Conservation (phyloP, 2,888 invertebrate genomes). For the Eretmocerus hayati region DNA sequence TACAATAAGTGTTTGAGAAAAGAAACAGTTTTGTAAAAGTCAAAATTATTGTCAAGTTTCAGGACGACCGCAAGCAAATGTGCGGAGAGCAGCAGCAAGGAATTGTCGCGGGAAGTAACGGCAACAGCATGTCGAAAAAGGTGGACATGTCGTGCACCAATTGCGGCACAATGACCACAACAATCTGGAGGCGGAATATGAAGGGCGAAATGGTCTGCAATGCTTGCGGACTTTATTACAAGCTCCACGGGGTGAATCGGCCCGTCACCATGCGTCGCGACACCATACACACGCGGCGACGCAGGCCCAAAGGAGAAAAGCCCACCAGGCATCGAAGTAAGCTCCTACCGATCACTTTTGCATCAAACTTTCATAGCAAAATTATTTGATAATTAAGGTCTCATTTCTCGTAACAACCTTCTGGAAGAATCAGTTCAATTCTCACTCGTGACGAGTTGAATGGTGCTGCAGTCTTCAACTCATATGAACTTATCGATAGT, state of each 20-base stretch:
- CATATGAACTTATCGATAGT: no score
- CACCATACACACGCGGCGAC: slow-evolving; percentile 88
- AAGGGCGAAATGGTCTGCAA: slow-evolving; percentile 98
- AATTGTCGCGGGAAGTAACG: slow-evolving; percentile 1
- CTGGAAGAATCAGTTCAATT: no score
- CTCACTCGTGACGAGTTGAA: no score
- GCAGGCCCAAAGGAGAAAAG: slow-evolving; percentile 70
- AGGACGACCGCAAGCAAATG: slow-evolving; percentile 4
- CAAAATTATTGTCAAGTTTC: no score
- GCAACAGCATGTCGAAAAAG: slow-evolving; percentile 36
- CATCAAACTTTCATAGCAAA: no score
- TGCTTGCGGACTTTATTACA: slow-evolving; percentile 96
- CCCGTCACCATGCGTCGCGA: slow-evolving; percentile 94
- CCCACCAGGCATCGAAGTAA: slow-evolving; percentile 44
- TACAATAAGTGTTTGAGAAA: no score
- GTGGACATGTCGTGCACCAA: slow-evolving; percentile 90
- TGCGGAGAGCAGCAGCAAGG: slow-evolving; percentile 1
- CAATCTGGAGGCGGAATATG: slow-evolving; percentile 93
- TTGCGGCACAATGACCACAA: slow-evolving; percentile 95
- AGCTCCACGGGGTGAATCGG: slow-evolving; percentile 88
- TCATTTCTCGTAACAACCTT: no score
- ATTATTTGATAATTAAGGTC: no score
- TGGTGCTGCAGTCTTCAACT: no score
- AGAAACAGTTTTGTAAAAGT: no score
- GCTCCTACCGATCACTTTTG: no score